These are phyloP conservation scores for Motacilla tschutschensis DNA, from an alignment of 2,113 vertebrate genomes.

Conservation along the genomic window DNA sequence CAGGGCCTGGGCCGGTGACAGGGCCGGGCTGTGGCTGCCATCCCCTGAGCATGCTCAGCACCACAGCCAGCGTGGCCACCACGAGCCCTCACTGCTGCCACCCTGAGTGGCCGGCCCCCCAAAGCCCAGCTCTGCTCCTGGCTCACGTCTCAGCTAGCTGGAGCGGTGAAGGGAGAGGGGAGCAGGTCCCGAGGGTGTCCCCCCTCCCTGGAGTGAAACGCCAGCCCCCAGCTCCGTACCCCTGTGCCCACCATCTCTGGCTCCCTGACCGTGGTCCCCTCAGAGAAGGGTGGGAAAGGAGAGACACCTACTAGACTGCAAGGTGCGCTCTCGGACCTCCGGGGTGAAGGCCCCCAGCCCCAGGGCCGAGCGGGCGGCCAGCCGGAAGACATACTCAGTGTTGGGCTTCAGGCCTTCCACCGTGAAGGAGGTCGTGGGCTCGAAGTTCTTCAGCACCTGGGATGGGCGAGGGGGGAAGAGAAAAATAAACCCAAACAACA, in stretches of 20 bases:
- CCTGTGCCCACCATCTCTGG: slow-evolving; percentile 26
- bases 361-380: slow-evolving; percentile 91
- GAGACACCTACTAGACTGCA: slow-evolving; percentile 97
- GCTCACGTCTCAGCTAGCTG: background rate
- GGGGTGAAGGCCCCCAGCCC: slow-evolving; percentile 95
- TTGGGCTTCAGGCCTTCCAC: slow-evolving; percentile 91
- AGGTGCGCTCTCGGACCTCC: slow-evolving; percentile 89
- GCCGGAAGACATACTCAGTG: slow-evolving; percentile 91
- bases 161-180: background rate
- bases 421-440: slow-evolving; percentile 82
- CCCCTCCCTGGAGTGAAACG: background rate
- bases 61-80: background rate
- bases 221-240: background rate
- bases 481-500: background rate
- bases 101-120: background rate
- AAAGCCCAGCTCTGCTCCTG: background rate
- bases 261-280: slow-evolving; percentile 48
- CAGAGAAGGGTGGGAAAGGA: slow-evolving; percentile 63
- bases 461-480: background rate
- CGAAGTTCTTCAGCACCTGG: slow-evolving; percentile 88
- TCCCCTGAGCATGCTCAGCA: slow-evolving; percentile 50
- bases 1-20: too few species aligned
- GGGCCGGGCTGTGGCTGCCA: background rate
- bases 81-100: accelerated
- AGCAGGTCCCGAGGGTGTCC: background rate